Base-by-base conservation (phyloP, 1,140 invertebrate genomes). In the Schlechtendalia chinensis region DNA sequence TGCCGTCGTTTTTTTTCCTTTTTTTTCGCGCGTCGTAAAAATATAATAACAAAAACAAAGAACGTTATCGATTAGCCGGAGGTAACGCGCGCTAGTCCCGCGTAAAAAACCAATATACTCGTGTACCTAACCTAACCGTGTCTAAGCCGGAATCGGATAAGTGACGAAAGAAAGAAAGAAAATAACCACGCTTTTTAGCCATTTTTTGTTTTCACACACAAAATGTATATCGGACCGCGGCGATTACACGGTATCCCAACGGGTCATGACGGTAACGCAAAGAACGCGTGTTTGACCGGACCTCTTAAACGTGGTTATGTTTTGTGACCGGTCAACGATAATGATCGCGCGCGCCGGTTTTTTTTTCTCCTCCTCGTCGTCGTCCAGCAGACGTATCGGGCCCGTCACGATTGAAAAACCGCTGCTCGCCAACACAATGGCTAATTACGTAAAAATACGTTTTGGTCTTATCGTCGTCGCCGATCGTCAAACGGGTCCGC, bases 391-490 rank as follows among this genome's bases (percentile, higher is more conserved):
- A 47, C 39, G 8, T 29, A 72, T 29, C 50, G 24, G 47, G n/a
- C 47, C 69, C 29, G 69, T 72, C 69, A 72, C 17, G 54, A 72
- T 72, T 54, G 69, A 72, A 72, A 54, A 72, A 72, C 69, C 54
- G n/a, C 69, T 72, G 27, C 17, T 53, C 29, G 69, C 69, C 69
- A 72, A 72, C 69, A 72, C 69, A 72, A 72, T 72, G 29, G 47
- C 47, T 72, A 72, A 72, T 72, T 72, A 72, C 69, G 54, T 72
- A 72, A 72, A 72, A 72, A 72, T 72, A 72, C 47, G 69, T 54
- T 72, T 39, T 3, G 69, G 24, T 29, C 69, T 72, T 54, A 72
- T 72, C 69, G 47, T n/a, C n/a, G n/a, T n/a, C n/a, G n/a, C n/a
- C n/a, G n/a, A n/a, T n/a, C n/a, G n/a, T n/a, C n/a, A n/a, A n/a